Conservation (phyloP, 2,113 vertebrate species). For the Isichthys henryi region DNA sequence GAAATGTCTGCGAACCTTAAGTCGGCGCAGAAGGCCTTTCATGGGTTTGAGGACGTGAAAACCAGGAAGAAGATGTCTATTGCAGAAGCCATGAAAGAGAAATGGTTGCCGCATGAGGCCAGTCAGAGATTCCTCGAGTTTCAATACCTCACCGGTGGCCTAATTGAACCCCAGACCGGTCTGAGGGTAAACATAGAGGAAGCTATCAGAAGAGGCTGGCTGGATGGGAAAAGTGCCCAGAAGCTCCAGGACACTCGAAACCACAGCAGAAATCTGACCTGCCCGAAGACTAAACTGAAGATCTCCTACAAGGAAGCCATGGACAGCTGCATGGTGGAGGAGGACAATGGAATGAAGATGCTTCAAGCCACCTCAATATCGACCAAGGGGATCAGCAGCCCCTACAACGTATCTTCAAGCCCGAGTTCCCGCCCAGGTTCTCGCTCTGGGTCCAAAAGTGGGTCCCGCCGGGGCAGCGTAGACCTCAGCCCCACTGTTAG, state of each 20-base stretch:
- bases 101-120: conserved; percentile 92
- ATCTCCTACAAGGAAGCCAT: conserved; percentile 94
- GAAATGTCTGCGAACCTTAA: conserved; percentile 84
- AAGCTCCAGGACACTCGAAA: conserved; percentile 80
- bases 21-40: conserved; percentile 85
- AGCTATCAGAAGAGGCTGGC: conserved; percentile 78
- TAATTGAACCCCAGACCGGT: conserved; percentile 73
- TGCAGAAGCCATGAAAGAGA: conserved; percentile 89
- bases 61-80: conserved; percentile 83
- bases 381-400: conserved; percentile 91
- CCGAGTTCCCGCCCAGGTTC: conserved; percentile 76
- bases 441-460: conserved; percentile 62
- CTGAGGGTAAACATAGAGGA: conserved; percentile 76
- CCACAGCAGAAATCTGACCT: conserved; percentile 84
- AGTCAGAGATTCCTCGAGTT: conserved; percentile 93
- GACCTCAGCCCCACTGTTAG: conserved; percentile 68
- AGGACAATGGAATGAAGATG: conserved; percentile 81
- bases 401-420: conserved; percentile 85
- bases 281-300: conserved; percentile 96
- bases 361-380: conserved; percentile 89
- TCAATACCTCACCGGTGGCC: conserved; percentile 91
- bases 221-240: conserved; percentile 77
- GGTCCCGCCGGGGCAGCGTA: conserved; percentile 84
- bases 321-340: conserved; percentile 93
- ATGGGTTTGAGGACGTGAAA: conserved; percentile 89